Conservation (phyloP, 2,797 vertebrate species). For the Pyrrhura leucotis region DNA sequence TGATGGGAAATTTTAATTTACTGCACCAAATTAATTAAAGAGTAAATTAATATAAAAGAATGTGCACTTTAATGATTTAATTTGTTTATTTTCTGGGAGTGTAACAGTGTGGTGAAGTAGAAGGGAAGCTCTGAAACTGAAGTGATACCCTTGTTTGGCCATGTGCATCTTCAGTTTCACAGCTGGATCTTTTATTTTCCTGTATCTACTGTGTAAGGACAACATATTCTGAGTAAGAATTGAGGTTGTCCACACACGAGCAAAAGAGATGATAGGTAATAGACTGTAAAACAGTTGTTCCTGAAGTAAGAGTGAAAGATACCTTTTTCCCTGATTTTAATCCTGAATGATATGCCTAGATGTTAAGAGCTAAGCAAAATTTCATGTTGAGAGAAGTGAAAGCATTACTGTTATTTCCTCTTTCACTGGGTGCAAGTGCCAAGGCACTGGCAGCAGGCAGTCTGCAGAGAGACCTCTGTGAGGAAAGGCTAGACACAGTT, state of each 20-base stretch:
- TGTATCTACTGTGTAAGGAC: neutral
- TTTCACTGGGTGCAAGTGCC: too few relatives aligned
- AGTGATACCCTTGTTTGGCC: neutral
- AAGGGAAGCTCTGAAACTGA: neutral
- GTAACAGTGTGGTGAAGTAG: neutral
- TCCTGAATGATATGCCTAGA: neutral
- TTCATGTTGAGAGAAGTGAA: neutral
- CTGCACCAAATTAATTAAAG: neutral
- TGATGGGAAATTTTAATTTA: neutral
- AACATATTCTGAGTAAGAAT: neutral
- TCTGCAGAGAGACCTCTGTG: neutral
- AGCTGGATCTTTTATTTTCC: neutral
- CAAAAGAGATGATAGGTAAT: neutral
- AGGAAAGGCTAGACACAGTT: neutral
- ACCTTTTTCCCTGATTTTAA: neutral
- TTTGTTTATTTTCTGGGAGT: neutral
- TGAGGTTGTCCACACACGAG: neutral
- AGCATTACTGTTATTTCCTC: neutral
- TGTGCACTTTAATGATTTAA: neutral
- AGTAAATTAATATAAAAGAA: neutral
- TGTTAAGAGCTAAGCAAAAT: neutral
- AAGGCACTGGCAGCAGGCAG: fast-evolving
- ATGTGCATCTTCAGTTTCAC: neutral
- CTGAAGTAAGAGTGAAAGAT: neutral
- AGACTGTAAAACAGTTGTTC: neutral